Evolutionary conservation across 2,888 invertebrate genomes (phyloP).

Genomic region (Ditula angustiorana): DNA sequence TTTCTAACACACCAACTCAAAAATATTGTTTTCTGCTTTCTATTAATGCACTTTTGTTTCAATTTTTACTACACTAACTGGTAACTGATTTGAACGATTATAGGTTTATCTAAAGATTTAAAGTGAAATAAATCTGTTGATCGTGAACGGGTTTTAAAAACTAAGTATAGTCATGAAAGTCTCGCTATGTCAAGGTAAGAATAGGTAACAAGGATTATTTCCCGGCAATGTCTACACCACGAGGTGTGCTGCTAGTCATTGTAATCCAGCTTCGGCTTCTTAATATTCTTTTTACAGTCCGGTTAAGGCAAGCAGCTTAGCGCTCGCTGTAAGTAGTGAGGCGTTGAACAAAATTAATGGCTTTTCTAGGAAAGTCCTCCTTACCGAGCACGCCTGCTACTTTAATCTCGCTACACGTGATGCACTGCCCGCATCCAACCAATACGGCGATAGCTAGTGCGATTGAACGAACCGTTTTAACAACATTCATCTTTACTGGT

Average conservation of each 20-base stretch:
- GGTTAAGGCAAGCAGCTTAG: constrained; percentile 59
- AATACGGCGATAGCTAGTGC: constrained; percentile 24
- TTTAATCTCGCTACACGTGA: constrained; percentile 64
- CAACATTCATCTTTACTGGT: not conserved
- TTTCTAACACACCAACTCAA: no score
- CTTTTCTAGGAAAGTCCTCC: constrained; percentile 54
- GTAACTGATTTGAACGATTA: no score
- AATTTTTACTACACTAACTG: no score
- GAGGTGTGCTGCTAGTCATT: constrained; percentile 50
- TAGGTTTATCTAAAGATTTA: no score
- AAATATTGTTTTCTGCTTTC: no score
- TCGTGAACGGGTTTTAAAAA: no score
- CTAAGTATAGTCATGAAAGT: no score
- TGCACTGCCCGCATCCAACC: constrained; percentile 50
- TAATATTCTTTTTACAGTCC: constrained; percentile 63
- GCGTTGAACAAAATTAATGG: constrained; percentile 74
- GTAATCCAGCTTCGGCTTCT: constrained; percentile 58
- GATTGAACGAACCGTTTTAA: constrained; percentile 12
- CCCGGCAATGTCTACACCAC: constrained; percentile 50
- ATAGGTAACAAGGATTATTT: constrained; percentile 38
- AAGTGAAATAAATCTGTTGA: no score
- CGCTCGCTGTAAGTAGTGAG: constrained; percentile 64
- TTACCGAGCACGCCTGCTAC: constrained; percentile 56
- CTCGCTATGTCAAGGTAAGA: no score
- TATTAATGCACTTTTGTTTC: no score